phyloP scores from a whole-genome alignment of 2,113 vertebrate genomes.

The Leuciscus idus region DNA sequence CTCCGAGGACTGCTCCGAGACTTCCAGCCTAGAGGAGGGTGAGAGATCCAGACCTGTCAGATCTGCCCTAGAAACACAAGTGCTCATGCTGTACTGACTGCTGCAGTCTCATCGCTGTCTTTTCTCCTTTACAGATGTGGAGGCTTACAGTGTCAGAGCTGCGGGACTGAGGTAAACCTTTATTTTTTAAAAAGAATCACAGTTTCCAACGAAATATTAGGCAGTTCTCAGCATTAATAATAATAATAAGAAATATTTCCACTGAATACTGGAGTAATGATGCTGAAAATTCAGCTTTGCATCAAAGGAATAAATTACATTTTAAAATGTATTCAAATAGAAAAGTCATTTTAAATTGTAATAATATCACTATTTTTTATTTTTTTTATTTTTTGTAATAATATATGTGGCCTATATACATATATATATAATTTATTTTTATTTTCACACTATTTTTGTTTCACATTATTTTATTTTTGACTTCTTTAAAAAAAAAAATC shows the following conservation, averaged over 20 bases:
- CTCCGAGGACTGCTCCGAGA: conserved; percentile 59
- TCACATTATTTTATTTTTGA: no score
- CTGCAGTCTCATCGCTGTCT: not conserved
- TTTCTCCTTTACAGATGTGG: conserved; percentile 69
- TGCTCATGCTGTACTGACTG: not conserved
- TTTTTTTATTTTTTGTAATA: no score
- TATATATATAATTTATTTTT: no score
- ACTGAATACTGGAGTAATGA: not conserved
- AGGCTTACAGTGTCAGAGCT: conserved; percentile 78
- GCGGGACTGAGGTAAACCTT: conserved; percentile 74
- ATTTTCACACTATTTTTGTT: no score
- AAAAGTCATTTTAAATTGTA: not conserved
- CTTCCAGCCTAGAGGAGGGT: conserved; percentile 60
- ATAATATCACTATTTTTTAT: no score
- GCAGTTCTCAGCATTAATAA: not conserved
- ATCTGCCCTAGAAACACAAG: conserved; percentile 16
- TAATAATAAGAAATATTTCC: not conserved
- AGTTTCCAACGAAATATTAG: not conserved
- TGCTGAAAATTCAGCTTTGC: not conserved
- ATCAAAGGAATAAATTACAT: not conserved
- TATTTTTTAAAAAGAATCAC: not conserved
- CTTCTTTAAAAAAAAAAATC: not conserved
- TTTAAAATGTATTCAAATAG: not conserved
- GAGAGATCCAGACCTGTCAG: conserved; percentile 20
- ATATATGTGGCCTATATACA: no score